These are phyloP conservation scores for Anthoptus insignis DNA, from an alignment of 2,888 invertebrate species.

Conservation along the genomic window DNA sequence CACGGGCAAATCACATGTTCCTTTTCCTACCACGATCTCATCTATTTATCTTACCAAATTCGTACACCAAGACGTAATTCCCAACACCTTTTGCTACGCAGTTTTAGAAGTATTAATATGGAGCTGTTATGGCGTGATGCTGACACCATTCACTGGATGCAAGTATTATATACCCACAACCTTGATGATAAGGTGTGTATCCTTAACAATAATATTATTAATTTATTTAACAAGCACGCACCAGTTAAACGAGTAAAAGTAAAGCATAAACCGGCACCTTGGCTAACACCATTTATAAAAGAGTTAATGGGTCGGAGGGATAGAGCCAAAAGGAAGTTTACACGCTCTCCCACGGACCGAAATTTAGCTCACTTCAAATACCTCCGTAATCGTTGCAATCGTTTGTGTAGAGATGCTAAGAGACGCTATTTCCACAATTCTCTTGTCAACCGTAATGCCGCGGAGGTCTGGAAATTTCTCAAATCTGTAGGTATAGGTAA, in stretches of 20 bases:
- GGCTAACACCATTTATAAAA: conserved; percentile 2
- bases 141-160: conserved; percentile 1
- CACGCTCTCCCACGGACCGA: background rate
- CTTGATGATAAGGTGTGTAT: background rate
- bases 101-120: background rate
- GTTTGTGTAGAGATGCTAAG: conserved; percentile 22
- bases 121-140: background rate
- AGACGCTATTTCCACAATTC: conserved; percentile 11
- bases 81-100: background rate
- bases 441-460: background rate
- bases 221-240: conserved; percentile 12
- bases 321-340: background rate
- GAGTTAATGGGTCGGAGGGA: conserved; percentile 13
- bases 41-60: background rate
- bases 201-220: background rate
- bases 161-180: background rate
- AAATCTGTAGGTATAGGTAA: conserved; percentile 19
- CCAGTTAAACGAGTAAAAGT: conserved; percentile 12
- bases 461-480: conserved; percentile 16
- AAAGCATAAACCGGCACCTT: conserved; percentile 23
- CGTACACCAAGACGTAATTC: background rate
- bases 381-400: conserved; percentile 16
- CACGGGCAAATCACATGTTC: background rate
- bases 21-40: background rate
- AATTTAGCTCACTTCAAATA: conserved; percentile 6